A percentile compares a stretch with the other conserved stretches of the same genome.
phyloP scores from a whole-genome alignment of 1,140 invertebrate genomes.

The Paracyclopina nana region DNA sequence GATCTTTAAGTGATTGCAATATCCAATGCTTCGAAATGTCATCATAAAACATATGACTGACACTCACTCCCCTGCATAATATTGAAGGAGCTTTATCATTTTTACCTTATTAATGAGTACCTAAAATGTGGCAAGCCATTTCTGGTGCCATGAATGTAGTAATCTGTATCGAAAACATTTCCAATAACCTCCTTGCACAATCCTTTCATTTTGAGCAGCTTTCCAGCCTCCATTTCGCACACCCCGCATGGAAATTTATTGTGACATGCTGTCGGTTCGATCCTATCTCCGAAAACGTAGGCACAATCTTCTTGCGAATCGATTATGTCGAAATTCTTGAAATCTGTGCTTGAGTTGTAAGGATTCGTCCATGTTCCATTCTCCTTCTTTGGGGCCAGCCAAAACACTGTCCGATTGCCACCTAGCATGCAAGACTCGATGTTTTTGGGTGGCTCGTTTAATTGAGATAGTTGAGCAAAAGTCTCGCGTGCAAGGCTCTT shows the following conservation, averaged over 20 bases:
- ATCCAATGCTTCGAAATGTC: neutral
- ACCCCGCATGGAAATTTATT: neutral
- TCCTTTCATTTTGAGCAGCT: neutral
- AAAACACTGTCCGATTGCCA: neutral
- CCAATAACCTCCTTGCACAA: neutral
- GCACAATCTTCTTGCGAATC: neutral
- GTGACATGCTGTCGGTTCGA: neutral
- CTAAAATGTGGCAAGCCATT: too few species aligned
- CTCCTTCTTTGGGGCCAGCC: neutral
- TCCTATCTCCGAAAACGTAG: neutral
- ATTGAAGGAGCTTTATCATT: too few species aligned
- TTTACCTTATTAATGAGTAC: too few species aligned
- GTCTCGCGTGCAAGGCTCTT: too few species aligned
- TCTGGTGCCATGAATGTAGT: conserved; percentile 3
- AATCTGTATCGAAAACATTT: neutral
- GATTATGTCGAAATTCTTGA: neutral
- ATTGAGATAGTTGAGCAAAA: neutral
- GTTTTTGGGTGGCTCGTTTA: neutral
- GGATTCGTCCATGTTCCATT: neutral
- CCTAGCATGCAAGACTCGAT: neutral
- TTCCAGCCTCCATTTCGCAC: neutral
- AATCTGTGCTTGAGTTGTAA: neutral
- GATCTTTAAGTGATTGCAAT: conserved; percentile 1
- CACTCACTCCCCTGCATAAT: too few species aligned
- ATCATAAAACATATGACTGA: conserved; percentile 13